A percentile compares a stretch with the other conserved stretches of the same genome.
Evolutionary conservation across 2,888 invertebrate genomes (phyloP).

Genomic region (Portevinia maculata): DNA sequence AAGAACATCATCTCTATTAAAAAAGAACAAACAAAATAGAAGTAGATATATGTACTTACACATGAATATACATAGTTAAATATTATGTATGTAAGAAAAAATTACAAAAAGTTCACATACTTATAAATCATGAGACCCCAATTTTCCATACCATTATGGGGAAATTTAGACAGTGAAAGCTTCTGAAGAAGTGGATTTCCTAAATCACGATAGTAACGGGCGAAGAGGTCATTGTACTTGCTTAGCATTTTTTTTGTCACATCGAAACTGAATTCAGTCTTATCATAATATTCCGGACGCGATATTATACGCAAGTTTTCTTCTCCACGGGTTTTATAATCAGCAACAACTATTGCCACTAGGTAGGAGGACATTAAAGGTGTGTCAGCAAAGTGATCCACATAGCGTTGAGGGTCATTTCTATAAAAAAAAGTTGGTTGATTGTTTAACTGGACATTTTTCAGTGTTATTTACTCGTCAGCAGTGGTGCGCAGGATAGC

Average conservation of each 20-base stretch:
- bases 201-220: constrained; percentile 84
- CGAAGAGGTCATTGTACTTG: constrained; percentile 87
- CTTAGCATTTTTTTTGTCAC: constrained; percentile 73
- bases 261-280: constrained; percentile 86
- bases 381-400: constrained; percentile 77
- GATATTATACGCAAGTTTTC: constrained; percentile 85
- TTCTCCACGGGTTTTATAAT: constrained; percentile 79
- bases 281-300: constrained; percentile 86
- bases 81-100: background rate
- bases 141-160: constrained; percentile 93
- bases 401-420: constrained; percentile 65
- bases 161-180: constrained; percentile 90
- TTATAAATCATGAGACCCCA: constrained; percentile 94
- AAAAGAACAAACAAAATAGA: too few relatives aligned
- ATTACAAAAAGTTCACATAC: constrained; percentile 83
- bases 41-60: too few relatives aligned
- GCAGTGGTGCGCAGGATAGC: constrained; percentile 61
- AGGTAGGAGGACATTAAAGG: constrained; percentile 90
- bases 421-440: constrained; percentile 9
- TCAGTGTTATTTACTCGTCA: constrained; percentile 74
- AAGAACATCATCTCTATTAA: constrained; percentile 76
- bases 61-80: too few relatives aligned
- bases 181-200: constrained; percentile 89
- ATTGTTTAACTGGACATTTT: background rate
- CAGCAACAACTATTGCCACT: constrained; percentile 89